Evolutionary conservation across 2,113 vertebrate species (phyloP).

Genomic region (Uria lomvia): DNA sequence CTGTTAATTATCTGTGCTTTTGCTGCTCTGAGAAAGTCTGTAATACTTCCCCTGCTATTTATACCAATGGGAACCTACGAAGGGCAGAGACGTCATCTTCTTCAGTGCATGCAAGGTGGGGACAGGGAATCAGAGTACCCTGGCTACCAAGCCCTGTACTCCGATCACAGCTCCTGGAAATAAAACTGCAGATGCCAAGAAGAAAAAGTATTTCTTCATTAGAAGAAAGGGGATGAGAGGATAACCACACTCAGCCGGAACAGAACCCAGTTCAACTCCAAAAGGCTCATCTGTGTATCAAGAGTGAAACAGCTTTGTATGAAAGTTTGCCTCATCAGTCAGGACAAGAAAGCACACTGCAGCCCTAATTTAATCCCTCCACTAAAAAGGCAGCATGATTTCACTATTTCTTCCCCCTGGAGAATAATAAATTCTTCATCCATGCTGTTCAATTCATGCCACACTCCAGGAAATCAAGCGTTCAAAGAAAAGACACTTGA

Average conservation of each 20-base stretch:
- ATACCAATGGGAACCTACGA: neutral
- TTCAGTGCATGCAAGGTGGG: neutral
- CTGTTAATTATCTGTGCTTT: neutral
- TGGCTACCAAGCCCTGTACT: neutral
- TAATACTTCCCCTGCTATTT: neutral
- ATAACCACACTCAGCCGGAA: neutral
- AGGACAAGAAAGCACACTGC: conserved; percentile 39
- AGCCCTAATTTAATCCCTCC: conserved; percentile 46
- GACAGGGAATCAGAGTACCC: neutral
- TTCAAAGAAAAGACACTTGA: conserved; percentile 61
- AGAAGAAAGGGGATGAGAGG: neutral
- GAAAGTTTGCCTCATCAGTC: conserved; percentile 36
- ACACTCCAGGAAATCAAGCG: conserved; percentile 62
- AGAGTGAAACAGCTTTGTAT: neutral
- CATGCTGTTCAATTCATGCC: conserved; percentile 59
- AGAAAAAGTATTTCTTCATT: neutral
- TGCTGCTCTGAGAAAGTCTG: neutral
- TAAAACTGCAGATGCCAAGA: neutral
- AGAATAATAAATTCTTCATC: conserved; percentile 66
- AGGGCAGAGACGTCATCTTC: neutral
- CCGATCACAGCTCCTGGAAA: neutral
- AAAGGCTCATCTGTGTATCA: neutral
- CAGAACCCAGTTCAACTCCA: neutral
- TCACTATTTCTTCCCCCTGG: conserved; percentile 52
- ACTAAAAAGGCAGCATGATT: conserved; percentile 57